Evolutionary conservation across 2,797 vertebrate species (phyloP).

Genomic region (Allobates femoralis): DNA sequence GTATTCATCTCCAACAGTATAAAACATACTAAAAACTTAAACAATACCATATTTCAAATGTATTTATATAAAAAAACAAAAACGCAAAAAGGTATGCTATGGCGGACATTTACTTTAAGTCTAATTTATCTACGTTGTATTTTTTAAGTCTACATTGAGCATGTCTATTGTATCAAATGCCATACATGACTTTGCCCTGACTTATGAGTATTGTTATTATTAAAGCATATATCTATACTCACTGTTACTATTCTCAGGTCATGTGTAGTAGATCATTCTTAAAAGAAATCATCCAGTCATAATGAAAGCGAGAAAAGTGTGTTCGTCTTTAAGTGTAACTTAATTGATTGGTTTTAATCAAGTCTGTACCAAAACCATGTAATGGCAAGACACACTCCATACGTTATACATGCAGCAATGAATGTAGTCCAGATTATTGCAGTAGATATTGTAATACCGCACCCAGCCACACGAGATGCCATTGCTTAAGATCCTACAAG

Average conservation of each 20-base stretch:
- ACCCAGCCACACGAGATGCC: conserved; percentile 26
- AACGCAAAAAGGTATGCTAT: not conserved
- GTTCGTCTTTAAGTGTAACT: not conserved
- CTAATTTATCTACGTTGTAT: conserved; percentile 16
- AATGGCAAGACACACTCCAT: conserved; percentile 43
- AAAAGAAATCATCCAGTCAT: conserved; percentile 31
- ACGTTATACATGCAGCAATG: conserved; percentile 48
- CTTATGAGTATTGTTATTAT: conserved; percentile 7
- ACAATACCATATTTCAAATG: not conserved
- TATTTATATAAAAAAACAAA: not conserved
- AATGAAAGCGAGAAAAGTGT: conserved; percentile 22
- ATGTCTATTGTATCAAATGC: conserved; percentile 16
- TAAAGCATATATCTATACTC: conserved; percentile 30
- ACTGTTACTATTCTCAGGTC: conserved; percentile 6
- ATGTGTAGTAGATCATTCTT: conserved; percentile 9
- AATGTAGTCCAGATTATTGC: conserved; percentile 54
- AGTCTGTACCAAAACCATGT: conserved; percentile 43
- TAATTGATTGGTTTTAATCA: conserved; percentile 40
- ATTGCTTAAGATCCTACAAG: conserved; percentile 24
- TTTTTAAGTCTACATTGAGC: conserved; percentile 9
- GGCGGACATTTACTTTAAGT: conserved; percentile 17
- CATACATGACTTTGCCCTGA: conserved; percentile 16
- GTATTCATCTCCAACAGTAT: not conserved
- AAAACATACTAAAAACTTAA: not conserved
- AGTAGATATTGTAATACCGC: conserved; percentile 29